phyloP scores from a whole-genome alignment of 2,113 vertebrate genomes.

The Pongo pygmaeus region DNA sequence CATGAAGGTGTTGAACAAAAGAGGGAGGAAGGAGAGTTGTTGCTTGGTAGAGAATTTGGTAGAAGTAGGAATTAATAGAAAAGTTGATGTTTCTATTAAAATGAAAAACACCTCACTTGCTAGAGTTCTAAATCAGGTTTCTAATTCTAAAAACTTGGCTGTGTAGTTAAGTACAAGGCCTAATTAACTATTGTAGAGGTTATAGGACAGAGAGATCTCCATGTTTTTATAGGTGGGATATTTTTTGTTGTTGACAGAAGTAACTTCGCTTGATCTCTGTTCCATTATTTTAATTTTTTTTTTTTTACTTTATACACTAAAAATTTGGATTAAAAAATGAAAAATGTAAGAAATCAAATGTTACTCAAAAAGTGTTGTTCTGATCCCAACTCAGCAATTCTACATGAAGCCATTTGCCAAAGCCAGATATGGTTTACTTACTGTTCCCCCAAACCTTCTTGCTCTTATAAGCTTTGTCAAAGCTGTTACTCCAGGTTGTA shows the following conservation, averaged over 20 bases:
- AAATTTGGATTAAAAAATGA: constrained; percentile 19
- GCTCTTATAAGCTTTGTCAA: constrained; percentile 4
- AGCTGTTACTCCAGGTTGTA: background rate
- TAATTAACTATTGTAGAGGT: background rate
- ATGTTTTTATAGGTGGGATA: background rate
- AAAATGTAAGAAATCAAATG: constrained; percentile 19
- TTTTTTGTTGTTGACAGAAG: background rate
- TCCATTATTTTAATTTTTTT: background rate
- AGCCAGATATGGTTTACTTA: background rate
- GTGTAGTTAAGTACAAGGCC: background rate
- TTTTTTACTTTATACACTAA: background rate
- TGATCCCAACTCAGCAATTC: background rate
- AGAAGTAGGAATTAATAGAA: constrained; percentile 19
- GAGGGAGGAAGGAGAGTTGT: background rate
- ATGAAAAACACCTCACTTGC: background rate
- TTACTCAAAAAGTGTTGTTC: background rate
- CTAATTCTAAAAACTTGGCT: constrained; percentile 26
- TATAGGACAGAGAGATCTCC: background rate
- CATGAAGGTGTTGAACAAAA: background rate
- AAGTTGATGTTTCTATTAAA: constrained; percentile 15
- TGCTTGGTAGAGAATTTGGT: constrained; percentile 17
- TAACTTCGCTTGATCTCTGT: background rate
- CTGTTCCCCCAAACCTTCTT: background rate
- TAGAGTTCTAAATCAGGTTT: constrained; percentile 34
- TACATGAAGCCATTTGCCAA: constrained; percentile 27